Evolutionary conservation across 2,797 vertebrate species (phyloP).

Genomic region (Malacoctenus gilli): DNA sequence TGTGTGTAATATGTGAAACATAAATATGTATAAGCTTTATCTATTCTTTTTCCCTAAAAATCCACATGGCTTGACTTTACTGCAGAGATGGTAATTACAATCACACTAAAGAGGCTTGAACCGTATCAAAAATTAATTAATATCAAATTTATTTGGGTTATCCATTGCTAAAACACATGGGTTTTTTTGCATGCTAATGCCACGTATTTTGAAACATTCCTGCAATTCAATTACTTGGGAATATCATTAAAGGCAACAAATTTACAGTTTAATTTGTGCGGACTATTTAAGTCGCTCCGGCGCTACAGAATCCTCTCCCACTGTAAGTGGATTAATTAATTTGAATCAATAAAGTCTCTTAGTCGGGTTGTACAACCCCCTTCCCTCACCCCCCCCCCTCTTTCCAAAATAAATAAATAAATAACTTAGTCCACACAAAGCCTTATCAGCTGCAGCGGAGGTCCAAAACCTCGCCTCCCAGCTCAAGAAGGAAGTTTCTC

Average conservation of each 20-base stretch:
- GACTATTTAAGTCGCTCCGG: conserved; percentile 80
- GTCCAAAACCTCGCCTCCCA: conserved; percentile 66
- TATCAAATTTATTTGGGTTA: conserved; percentile 83
- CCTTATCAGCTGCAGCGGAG: conserved; percentile 71
- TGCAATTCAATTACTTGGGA: conserved; percentile 84
- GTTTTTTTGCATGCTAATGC: conserved; percentile 81
- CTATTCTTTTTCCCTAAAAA: conserved; percentile 55
- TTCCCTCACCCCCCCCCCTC: no score
- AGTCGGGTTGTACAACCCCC: conserved; percentile 66
- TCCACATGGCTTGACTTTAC: conserved; percentile 62
- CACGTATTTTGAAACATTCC: conserved; percentile 79
- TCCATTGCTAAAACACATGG: conserved; percentile 79
- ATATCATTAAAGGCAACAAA: conserved; percentile 84
- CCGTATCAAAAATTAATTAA: conserved; percentile 82
- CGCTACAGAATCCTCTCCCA: conserved; percentile 78
- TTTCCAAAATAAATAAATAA: no score
- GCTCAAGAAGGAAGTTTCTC: conserved; percentile 60
- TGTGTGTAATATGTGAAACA: conserved; percentile 59
- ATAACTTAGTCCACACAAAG: conserved; percentile 67
- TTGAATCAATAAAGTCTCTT: conserved; percentile 84
- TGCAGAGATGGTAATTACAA: conserved; percentile 73
- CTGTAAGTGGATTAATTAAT: conserved; percentile 86
- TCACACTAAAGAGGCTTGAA: conserved; percentile 75
- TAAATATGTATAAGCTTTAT: conserved; percentile 72
- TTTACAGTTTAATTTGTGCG: conserved; percentile 83